phyloP scores from a whole-genome alignment of 2,113 vertebrate species.

The Solenodon paradoxus region DNA sequence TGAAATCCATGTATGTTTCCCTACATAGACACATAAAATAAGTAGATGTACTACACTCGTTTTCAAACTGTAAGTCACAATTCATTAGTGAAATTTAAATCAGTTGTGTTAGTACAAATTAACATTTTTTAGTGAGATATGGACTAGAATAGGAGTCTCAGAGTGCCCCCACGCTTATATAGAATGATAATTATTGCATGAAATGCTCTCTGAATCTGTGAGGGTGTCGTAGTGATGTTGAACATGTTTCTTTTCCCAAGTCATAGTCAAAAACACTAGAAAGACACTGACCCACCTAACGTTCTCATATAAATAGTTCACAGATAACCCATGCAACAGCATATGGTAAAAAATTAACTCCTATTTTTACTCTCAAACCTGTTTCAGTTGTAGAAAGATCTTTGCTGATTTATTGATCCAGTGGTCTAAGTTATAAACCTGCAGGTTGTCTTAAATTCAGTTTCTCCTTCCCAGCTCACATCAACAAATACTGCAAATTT shows the following conservation, averaged over 20 bases:
- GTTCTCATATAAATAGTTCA: neutral
- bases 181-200: neutral
- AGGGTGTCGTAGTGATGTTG: neutral
- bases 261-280: neutral
- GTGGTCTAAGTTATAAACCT: neutral
- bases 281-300: neutral
- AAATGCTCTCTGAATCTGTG: no score
- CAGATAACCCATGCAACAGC: neutral
- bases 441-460: neutral
- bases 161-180: neutral
- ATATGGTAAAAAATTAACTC: neutral
- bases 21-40: neutral
- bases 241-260: neutral
- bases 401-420: neutral
- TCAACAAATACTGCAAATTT: neutral
- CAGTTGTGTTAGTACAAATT: neutral
- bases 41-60: neutral
- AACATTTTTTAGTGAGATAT: neutral
- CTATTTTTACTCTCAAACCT: neutral
- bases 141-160: neutral
- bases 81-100: neutral
- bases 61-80: neutral
- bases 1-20: neutral
- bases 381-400: neutral
- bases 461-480: neutral